These are phyloP conservation scores for Petrocephalus schoutedeni DNA, from an alignment of 2,797 vertebrate species.

Conservation along the genomic window DNA sequence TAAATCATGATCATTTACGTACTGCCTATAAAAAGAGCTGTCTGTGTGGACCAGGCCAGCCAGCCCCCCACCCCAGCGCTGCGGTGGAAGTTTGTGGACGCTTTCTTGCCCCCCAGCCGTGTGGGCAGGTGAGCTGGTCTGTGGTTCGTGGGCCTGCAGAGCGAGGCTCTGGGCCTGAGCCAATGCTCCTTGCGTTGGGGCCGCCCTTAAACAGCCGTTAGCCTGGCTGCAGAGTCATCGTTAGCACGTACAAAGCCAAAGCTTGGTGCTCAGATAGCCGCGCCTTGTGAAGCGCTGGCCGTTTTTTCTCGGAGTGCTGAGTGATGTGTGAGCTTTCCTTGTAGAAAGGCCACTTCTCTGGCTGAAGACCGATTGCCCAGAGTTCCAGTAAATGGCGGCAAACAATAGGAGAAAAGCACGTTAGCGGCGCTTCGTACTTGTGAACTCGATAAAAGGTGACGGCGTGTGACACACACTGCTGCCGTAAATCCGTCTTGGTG, in stretches of 20 bases:
- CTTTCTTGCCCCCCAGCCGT: background rate
- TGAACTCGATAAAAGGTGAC: background rate
- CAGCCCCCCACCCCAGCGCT: background rate
- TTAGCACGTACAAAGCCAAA: background rate
- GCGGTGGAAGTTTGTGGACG: background rate
- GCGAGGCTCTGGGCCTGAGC: conserved; percentile 41
- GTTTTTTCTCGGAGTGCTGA: background rate
- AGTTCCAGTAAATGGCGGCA: background rate
- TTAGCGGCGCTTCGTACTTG: background rate
- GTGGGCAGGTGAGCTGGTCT: conserved; percentile 38
- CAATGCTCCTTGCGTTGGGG: conserved; percentile 25
- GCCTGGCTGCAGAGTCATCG: conserved; percentile 29
- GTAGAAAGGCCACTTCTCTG: background rate
- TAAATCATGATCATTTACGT: background rate
- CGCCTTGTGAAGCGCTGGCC: background rate
- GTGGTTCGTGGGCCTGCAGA: conserved; percentile 53
- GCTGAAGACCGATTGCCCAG: background rate
- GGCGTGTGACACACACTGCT: background rate
- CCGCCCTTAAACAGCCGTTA: conserved; percentile 18
- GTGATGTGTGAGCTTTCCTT: background rate
- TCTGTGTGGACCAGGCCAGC: background rate
- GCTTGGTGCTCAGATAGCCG: background rate
- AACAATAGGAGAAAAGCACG: background rate
- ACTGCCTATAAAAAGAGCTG: background rate
- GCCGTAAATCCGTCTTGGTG: background rate